A percentile compares a stretch with the other conserved stretches of the same genome.
These are phyloP conservation scores for Ganaspis brasiliensis DNA, from an alignment of 2,888 invertebrate genomes.

Conservation along the genomic window DNA sequence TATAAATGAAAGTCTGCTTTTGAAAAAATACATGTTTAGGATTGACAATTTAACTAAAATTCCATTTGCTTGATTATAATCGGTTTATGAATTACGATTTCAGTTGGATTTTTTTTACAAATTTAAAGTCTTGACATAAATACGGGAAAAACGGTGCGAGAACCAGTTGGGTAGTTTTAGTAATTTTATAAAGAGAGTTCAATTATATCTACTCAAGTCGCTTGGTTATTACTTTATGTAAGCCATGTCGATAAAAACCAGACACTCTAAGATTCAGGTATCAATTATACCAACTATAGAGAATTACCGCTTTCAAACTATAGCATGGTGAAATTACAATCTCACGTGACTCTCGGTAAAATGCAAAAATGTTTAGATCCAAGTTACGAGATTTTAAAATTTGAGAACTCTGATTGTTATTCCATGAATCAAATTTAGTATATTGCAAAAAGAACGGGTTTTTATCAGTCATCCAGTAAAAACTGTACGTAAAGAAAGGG, in stretches of 20 bases:
- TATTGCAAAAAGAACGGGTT: background rate
- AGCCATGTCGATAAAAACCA: background rate
- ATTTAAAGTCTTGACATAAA: background rate
- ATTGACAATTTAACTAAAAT: background rate
- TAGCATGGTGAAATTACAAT: constrained; percentile 1
- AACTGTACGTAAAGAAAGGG: no score
- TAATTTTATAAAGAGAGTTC: constrained; percentile 11
- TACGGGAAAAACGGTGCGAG: background rate
- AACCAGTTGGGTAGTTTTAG: background rate
- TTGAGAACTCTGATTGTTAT: constrained; percentile 30
- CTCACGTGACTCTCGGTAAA: constrained; percentile 4
- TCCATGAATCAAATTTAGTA: background rate
- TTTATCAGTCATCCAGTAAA: no score
- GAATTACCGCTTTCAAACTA: constrained; percentile 33
- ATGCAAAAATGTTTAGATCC: background rate
- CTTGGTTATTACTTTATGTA: constrained; percentile 25
- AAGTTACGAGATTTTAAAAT: constrained; percentile 26
- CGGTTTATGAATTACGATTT: no score
- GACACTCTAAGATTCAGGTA: constrained; percentile 10
- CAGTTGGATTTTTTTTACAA: background rate
- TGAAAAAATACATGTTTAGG: background rate
- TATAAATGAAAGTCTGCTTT: constrained; percentile 10
- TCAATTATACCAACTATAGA: constrained; percentile 13
- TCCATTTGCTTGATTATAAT: background rate
- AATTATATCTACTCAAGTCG: constrained; percentile 11